Conservation (phyloP, 2,888 invertebrate species). For the Oscheius myriophilus region DNA sequence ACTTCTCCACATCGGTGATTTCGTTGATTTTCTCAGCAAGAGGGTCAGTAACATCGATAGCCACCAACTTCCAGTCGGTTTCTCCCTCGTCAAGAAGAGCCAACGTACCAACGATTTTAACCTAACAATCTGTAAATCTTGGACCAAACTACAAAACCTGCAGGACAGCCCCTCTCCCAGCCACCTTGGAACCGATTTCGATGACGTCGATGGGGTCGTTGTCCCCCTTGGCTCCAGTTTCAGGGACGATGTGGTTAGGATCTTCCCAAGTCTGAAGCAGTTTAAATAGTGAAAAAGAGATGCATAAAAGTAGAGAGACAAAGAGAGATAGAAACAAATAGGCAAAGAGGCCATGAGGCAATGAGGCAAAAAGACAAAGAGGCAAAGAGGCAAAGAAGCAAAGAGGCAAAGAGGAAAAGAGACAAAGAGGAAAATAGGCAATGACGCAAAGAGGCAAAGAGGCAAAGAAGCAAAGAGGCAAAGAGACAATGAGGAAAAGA, state of each 20-base stretch:
- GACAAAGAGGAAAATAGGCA: neutral
- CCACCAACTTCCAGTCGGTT: slow-evolving; percentile 98
- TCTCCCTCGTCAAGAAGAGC: slow-evolving; percentile 97
- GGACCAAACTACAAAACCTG: slow-evolving; percentile 70
- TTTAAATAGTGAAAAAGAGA: no score
- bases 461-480: no score
- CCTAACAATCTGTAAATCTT: slow-evolving; percentile 76
- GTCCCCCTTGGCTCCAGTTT: slow-evolving; percentile 92
- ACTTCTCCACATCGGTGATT: slow-evolving; percentile 87
- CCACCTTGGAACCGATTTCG: slow-evolving; percentile 87
- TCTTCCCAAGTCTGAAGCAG: slow-evolving; percentile 96
- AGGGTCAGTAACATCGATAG: slow-evolving; percentile 91
- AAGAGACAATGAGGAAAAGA: neutral
- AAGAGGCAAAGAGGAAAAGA: no score
- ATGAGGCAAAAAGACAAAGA: neutral
- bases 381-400: no score
- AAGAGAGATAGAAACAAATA: no score
- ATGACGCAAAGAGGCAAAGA: no score
- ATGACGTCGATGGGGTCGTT: slow-evolving; percentile 98
- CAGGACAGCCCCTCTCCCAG: slow-evolving; percentile 54
- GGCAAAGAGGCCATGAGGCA: no score
- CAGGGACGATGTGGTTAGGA: slow-evolving; percentile 87
- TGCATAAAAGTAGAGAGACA: neutral
- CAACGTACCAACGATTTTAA: slow-evolving; percentile 90
- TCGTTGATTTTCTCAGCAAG: slow-evolving; percentile 84